A percentile compares a stretch with the other conserved stretches of the same genome.
These are phyloP conservation scores for Syndactyla subalaris DNA, from an alignment of 2,797 vertebrate genomes.

Conservation along the genomic window DNA sequence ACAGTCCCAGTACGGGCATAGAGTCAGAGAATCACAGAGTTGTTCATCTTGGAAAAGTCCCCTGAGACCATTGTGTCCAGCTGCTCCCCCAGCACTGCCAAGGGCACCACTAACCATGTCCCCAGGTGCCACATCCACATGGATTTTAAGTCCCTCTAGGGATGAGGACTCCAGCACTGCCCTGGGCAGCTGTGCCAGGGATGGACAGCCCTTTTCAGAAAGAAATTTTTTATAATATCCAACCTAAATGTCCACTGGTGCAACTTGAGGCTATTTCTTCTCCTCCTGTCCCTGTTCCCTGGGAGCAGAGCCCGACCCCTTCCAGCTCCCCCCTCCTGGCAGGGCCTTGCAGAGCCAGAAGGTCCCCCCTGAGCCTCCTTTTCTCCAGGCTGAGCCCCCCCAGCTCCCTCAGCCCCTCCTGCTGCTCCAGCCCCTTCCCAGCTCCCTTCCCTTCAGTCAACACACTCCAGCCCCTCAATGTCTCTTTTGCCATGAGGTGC, in stretches of 20 bases:
- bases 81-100: not conserved
- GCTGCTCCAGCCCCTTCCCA: not conserved
- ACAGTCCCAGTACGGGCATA: rapidly evolving
- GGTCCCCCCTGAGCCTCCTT: not conserved
- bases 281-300: not conserved
- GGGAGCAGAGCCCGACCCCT: not conserved
- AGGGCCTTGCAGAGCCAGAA: not conserved
- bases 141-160: not conserved
- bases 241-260: too few relatives aligned
- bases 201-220: not conserved
- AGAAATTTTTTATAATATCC: not conserved
- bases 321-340: not conserved
- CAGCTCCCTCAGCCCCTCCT: not conserved
- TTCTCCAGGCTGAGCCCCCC: not conserved
- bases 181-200: not conserved
- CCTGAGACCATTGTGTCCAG: rapidly evolving
- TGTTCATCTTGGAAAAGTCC: not conserved
- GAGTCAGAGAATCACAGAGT: not conserved
- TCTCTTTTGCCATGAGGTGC: not conserved
- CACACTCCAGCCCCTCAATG: rapidly evolving
- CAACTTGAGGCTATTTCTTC: not conserved
- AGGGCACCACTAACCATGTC: not conserved
- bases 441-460: rapidly evolving
- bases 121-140: not conserved
- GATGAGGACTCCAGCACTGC: not conserved